Percentiles rank a stretch among this genome's conserved stretches.
phyloP scores from a whole-genome alignment of 2,113 vertebrate species.

The Fregetta grallaria region DNA sequence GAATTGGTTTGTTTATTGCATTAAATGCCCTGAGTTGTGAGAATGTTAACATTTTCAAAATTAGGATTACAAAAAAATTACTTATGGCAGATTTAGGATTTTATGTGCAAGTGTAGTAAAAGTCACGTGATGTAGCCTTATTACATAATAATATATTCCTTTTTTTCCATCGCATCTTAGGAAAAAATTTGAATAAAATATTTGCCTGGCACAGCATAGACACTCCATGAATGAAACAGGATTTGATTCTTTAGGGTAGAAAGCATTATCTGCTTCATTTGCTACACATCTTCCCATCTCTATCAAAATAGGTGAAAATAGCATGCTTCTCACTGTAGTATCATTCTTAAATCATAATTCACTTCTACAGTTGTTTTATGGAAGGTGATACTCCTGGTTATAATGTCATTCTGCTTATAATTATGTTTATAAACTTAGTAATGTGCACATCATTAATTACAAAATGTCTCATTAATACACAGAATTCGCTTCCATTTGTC shows the following conservation, averaged over 20 bases:
- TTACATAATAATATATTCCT: neutral
- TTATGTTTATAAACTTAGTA: neutral
- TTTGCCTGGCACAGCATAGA: neutral
- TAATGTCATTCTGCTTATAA: neutral
- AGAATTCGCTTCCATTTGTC: neutral
- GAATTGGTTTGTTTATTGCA: neutral
- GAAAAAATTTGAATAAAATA: neutral
- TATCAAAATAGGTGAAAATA: neutral
- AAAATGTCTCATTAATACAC: neutral
- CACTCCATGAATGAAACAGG: neutral
- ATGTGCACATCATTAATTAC: neutral
- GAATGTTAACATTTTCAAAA: neutral
- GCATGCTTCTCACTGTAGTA: neutral
- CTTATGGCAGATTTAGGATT: neutral
- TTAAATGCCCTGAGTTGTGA: neutral
- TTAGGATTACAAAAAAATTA: neutral
- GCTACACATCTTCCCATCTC: neutral
- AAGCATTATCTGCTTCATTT: neutral
- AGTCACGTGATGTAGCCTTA: neutral
- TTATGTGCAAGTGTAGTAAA: neutral
- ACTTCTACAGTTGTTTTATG: neutral
- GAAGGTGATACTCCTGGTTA: neutral
- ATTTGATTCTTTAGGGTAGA: neutral
- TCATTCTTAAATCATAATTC: neutral
- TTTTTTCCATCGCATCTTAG: neutral